phyloP scores from a whole-genome alignment of 2,797 vertebrate species.

The Cryptoprocta ferox region DNA sequence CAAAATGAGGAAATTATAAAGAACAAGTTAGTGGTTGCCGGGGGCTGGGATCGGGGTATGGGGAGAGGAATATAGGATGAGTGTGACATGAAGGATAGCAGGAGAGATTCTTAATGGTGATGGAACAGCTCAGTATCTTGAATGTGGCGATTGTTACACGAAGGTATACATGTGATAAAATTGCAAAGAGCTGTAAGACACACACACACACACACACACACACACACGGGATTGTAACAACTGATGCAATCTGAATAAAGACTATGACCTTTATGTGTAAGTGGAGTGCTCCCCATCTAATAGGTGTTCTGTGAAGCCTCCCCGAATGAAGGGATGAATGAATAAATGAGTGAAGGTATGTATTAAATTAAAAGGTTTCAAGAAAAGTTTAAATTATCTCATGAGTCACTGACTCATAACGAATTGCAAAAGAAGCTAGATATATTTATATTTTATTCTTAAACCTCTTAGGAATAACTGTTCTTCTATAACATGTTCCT shows the following conservation, averaged over 20 bases:
- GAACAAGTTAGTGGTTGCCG: background rate
- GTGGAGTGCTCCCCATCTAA: background rate
- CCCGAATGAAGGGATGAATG: background rate
- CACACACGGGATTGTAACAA: background rate
- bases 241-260: background rate
- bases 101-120: background rate
- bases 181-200: background rate
- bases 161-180: background rate
- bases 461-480: background rate
- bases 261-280: background rate
- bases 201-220: background rate
- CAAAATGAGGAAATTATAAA: background rate
- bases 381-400: background rate
- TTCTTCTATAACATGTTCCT: background rate
- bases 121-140: background rate
- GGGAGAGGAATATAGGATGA: fast-evolving
- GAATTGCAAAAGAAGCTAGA: background rate
- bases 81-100: background rate
- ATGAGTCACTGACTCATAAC: background rate
- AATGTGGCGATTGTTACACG: background rate
- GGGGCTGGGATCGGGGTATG: background rate
- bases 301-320: background rate
- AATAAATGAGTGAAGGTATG: background rate
- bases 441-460: background rate
- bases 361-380: background rate